Base-by-base conservation (phyloP, 2,113 vertebrate genomes). In the Acanthochromis polyacanthus region DNA sequence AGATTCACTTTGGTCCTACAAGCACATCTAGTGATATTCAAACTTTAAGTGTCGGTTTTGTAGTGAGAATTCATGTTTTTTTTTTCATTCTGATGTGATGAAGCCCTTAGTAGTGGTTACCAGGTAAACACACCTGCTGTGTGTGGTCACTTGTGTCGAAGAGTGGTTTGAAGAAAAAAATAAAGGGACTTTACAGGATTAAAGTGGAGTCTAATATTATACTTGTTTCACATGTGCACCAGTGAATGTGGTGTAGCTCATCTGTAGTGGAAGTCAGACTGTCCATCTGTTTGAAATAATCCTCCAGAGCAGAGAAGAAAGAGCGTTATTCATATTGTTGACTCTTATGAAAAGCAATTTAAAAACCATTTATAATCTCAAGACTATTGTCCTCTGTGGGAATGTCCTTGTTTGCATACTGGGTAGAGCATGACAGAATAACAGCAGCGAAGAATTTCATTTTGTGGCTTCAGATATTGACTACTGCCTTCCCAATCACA, bases 371-470 rank as follows among this genome's bases (percentile, higher is more conserved):
- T 25, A 28, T 22, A 45, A 68, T 10, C 0, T 48, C 55, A 25
- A 22, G 10, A 28, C 61, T 56, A 45, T 78, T 69, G 57, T 74
- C 28, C 12, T 57, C 20, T 61, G 14, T 48, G 67, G 25, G 22
- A 36, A 45, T 45, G 28, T 51, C 17, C 23, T 38, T 71, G 65
- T 75, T 82, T 79, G 52, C 50, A 14, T 51, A 75, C 32, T 82
- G 71, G 80, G 79, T 32, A 10, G 46, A 51, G 60, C 67, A 50
- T 36, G 22, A 40, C 40, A 61, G 74, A 32, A 36, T 36, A 63
- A 19, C 30, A 57, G 28, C n/a, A 22, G 1, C 45, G 2, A 36
- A 53, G 46, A 40, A 25, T 53, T 19, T 8, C 11, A 22, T 50
- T 38, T 58, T 48, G 43, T 48, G 28, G 43, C 12, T 20, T 73